Conservation (phyloP, 2,888 invertebrate species). For the Lasioglossum malachurum region DNA sequence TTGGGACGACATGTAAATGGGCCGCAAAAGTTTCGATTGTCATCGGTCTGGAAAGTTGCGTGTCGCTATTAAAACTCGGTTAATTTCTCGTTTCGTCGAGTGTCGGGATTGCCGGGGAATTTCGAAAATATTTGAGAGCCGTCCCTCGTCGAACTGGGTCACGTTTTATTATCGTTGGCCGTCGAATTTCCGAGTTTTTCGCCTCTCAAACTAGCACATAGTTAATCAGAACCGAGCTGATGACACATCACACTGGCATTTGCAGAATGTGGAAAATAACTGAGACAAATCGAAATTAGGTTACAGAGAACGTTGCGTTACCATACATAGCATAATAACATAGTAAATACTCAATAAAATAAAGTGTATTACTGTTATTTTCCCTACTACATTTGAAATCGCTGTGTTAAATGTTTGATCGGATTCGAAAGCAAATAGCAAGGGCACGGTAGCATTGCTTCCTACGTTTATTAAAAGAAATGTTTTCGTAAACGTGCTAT, state of each 20-base stretch:
- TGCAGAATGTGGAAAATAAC: background rate
- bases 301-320: too few species aligned
- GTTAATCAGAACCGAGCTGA: background rate
- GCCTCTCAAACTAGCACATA: background rate
- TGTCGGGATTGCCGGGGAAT: background rate
- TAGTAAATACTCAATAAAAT: too few species aligned
- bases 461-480: background rate
- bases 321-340: too few species aligned
- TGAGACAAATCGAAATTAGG: too few species aligned
- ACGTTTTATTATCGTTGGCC: background rate
- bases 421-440: too few species aligned
- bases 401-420: too few species aligned
- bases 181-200: background rate
- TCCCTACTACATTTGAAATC: too few species aligned
- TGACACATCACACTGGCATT: background rate
- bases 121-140: background rate
- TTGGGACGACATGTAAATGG: background rate
- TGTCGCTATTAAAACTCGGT: conserved; percentile 15
- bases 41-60: background rate
- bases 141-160: conserved; percentile 2
- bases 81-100: background rate
- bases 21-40: conserved; percentile 5
- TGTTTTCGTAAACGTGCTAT: background rate
- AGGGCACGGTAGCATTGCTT: too few species aligned
- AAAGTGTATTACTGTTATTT: too few species aligned